Base-by-base conservation (phyloP, 2,888 invertebrate species). In the Schizaphis graminum region DNA sequence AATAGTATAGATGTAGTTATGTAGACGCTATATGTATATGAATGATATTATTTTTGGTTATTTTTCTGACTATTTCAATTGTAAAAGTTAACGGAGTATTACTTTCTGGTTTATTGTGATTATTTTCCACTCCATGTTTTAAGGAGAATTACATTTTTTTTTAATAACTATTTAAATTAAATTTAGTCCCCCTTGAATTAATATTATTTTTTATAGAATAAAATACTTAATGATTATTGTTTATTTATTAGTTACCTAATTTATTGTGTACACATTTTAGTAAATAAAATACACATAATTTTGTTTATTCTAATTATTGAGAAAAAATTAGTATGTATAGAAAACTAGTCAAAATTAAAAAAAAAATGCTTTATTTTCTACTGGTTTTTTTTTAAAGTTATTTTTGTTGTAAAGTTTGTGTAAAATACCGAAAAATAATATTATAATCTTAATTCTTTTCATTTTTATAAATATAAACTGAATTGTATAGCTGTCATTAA, bases 1-100 rank as follows among this genome's bases (percentile, higher is more conserved):
- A 84, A 91, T 91, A 84, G 56, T 53, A 53, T 77, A 91, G 77
- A 35, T 91, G 77, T 91, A 57, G 21, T 53, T 77, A n/a, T 91
- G 91, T 91, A 57, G n/a, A 53, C 41, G 10, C 89, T 89, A 26
- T 35, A n/a, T 67, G 26, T 47, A n/a, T 67, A 35, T 47, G 49
- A 49, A 67, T 24, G 21, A 77, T 35, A 49, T 26, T 26, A 91
- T 77, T 35, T 77, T 77, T 77, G 16, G 49, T 91, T 2, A 26
- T 91, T 91, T 91, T 77, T 91, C 77, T 28, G 77, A 35, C 77
- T 77, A 77, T 77, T 77, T 35, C 1, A 2, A 77, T 77, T 77
- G 77, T 77, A 77, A 77, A 21, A 35, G 35, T 21, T 8, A 77
- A 77, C 21, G 8, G 35, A 77, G 35, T 77, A 77, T 77, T 77